Evolutionary conservation across 2,113 vertebrate genomes (phyloP).

Genomic region (Misgurnus mizolepis): DNA sequence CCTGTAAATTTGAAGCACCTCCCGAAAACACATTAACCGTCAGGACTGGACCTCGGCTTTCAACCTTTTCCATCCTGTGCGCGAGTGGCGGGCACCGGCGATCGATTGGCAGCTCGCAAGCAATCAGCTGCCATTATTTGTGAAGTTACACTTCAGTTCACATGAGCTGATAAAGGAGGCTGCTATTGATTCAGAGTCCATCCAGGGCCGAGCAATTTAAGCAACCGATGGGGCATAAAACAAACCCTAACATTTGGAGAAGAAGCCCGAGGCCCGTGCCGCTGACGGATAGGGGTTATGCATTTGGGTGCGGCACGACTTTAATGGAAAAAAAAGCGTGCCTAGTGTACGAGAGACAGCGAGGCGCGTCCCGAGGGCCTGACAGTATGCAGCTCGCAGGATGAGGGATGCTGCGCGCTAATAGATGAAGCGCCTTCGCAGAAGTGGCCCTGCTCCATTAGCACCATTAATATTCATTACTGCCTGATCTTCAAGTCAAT

Average conservation of each 20-base stretch:
- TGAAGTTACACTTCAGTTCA: slow-evolving; percentile 90
- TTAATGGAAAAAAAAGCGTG: background rate
- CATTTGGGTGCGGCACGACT: slow-evolving; percentile 4
- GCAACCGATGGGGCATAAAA: slow-evolving; percentile 79
- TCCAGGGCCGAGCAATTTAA: slow-evolving; percentile 85
- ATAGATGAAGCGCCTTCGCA: slow-evolving; percentile 70
- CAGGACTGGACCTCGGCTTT: slow-evolving; percentile 23
- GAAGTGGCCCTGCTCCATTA: slow-evolving; percentile 61
- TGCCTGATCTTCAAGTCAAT: slow-evolving; percentile 69
- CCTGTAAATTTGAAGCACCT: slow-evolving; percentile 8
- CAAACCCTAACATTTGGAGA: slow-evolving; percentile 68
- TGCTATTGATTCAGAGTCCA: slow-evolving; percentile 81
- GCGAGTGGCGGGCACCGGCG: slow-evolving; percentile 46
- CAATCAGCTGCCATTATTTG: slow-evolving; percentile 89
- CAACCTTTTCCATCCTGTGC: slow-evolving; percentile 41
- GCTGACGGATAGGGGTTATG: slow-evolving; percentile 44
- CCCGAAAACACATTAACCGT: slow-evolving; percentile 45
- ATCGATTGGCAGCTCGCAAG: slow-evolving; percentile 81
- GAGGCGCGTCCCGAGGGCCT: slow-evolving; percentile 62
- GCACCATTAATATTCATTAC: slow-evolving; percentile 76
- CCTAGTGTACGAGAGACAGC: slow-evolving; percentile 50
- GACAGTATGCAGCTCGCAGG: slow-evolving; percentile 44
- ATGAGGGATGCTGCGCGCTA: slow-evolving; percentile 56
- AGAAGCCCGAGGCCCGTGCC: slow-evolving; percentile 53
- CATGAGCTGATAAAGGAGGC: slow-evolving; percentile 81